Conservation (phyloP, 2,113 vertebrate genomes). For the Cepphus grylle region DNA sequence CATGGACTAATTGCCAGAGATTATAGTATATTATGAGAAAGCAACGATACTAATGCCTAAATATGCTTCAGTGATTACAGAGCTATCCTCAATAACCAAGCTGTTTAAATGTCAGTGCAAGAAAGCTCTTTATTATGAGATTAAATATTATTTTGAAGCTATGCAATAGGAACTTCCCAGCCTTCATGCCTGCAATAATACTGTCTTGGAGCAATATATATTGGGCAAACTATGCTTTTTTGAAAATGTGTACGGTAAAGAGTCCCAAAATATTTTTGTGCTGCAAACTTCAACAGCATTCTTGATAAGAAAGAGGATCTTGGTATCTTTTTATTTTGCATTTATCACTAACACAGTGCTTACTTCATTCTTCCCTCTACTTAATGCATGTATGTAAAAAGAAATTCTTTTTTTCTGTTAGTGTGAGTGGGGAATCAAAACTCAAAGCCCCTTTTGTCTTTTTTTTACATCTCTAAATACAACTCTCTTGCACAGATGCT, state of each 20-base stretch:
- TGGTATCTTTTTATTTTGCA: not conserved
- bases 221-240: not conserved
- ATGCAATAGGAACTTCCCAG: conserved; percentile 48
- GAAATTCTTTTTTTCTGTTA: not conserved
- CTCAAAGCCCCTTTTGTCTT: not conserved
- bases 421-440: not conserved
- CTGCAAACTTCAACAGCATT: not conserved
- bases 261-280: not conserved
- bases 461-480: not conserved
- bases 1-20: conserved; percentile 73
- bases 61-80: conserved; percentile 72
- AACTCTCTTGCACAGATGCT: not conserved
- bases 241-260: not conserved
- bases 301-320: not conserved
- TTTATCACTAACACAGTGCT: not conserved
- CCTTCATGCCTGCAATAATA: conserved; percentile 26
- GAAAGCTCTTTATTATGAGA: conserved; percentile 70
- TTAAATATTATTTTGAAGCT: conserved; percentile 68
- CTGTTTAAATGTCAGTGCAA: conserved; percentile 71
- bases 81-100: conserved; percentile 67
- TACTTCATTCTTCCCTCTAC: not conserved
- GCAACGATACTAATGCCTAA: conserved; percentile 72
- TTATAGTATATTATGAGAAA: conserved; percentile 72
- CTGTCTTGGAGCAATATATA: conserved; percentile 10
- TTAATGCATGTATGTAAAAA: no score